phyloP scores from a whole-genome alignment of 2,113 vertebrate genomes.

The Hippotragus niger region DNA sequence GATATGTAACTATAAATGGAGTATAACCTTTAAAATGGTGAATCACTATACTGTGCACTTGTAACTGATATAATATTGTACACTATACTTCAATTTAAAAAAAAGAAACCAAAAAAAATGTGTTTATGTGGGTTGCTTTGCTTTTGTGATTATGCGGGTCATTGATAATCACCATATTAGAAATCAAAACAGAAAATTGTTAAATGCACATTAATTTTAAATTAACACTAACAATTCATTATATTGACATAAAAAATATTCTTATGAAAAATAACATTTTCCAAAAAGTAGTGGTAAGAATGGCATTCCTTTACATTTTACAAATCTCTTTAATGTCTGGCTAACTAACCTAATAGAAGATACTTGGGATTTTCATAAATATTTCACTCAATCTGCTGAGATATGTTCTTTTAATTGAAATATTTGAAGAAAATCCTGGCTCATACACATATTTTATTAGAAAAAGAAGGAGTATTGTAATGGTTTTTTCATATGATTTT shows the following conservation, averaged over 20 bases:
- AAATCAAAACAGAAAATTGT: background rate
- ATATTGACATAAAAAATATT: background rate
- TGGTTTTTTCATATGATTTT: background rate
- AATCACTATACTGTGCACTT: background rate
- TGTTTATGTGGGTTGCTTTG: background rate
- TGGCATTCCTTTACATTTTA: background rate
- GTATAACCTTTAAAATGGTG: background rate
- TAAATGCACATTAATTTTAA: background rate
- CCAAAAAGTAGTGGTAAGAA: background rate
- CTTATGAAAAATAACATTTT: background rate
- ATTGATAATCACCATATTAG: background rate
- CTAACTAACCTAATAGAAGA: background rate
- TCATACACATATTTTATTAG: background rate
- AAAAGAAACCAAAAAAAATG: background rate
- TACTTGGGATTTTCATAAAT: background rate
- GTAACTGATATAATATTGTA: background rate
- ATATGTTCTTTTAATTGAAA: background rate
- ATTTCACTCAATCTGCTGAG: background rate
- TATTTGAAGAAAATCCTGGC: background rate
- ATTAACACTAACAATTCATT: background rate
- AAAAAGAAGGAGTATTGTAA: background rate
- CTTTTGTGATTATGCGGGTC: background rate
- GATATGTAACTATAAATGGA: background rate
- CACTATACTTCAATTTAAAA: background rate
- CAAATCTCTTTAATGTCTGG: background rate